Conservation (phyloP, 1,140 invertebrate species). For the Drosophila leontia region DNA sequence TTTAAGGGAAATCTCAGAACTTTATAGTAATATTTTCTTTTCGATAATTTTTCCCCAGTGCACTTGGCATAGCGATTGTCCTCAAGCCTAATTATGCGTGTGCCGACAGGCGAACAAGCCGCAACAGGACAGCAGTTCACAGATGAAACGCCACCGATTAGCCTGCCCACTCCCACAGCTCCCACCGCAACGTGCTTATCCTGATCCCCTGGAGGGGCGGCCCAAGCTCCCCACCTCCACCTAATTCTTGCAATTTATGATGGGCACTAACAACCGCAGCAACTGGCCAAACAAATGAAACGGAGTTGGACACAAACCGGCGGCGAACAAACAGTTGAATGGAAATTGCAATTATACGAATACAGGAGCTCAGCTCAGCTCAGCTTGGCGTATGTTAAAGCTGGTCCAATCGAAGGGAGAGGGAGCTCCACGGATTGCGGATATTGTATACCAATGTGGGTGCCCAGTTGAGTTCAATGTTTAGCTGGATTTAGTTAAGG, state of each 20-base stretch:
- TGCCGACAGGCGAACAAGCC: conserved; percentile 63
- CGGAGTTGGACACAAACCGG: conserved; percentile 52
- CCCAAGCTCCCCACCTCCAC: conserved; percentile 1
- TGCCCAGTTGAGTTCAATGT: conserved; percentile 27
- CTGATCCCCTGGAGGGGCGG: neutral
- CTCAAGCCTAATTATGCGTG: conserved; percentile 78
- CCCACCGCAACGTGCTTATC: neutral
- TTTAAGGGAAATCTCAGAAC: no score
- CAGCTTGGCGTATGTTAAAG: conserved; percentile 18
- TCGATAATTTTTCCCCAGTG: conserved; percentile 5
- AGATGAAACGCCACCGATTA: conserved; percentile 82
- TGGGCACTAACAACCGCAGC: conserved; percentile 75
- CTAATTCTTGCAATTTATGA: conserved; percentile 68
- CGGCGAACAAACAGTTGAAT: conserved; percentile 78
- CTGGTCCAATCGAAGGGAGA: conserved; percentile 4
- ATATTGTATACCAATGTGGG: conserved; percentile 32
- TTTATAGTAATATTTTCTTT: neutral
- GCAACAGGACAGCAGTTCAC: conserved; percentile 29
- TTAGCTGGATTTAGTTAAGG: conserved; percentile 41
- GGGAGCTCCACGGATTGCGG: conserved; percentile 5
- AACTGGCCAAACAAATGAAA: conserved; percentile 63
- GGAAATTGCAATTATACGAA: conserved; percentile 77
- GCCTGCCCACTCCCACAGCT: conserved; percentile 40
- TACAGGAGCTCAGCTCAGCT: conserved; percentile 23
- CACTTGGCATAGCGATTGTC: conserved; percentile 32